Evolutionary conservation across 2,888 invertebrate genomes (phyloP).

Genomic region (Sphecodes monilicornis): DNA sequence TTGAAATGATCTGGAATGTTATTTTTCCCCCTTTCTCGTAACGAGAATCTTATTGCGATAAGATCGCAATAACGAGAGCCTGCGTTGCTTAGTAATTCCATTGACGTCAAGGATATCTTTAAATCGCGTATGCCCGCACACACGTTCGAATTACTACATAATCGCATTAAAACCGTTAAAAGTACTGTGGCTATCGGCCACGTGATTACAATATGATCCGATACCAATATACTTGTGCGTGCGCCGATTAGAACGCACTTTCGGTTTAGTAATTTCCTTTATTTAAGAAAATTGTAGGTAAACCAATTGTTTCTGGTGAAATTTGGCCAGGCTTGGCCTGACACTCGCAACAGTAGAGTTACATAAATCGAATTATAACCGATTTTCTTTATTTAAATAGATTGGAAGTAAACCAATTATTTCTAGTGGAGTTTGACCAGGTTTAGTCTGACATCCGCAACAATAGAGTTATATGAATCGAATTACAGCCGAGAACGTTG

Average conservation of each 20-base stretch:
- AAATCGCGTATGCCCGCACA: neutral
- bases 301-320: slow-evolving; percentile 36
- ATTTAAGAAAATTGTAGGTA: slow-evolving; percentile 45
- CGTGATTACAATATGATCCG: slow-evolving; percentile 66
- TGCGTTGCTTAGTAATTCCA: slow-evolving; percentile 21
- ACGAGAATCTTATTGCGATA: slow-evolving; percentile 24
- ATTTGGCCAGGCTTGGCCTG: neutral
- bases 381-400: slow-evolving; percentile 43
- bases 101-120: slow-evolving; percentile 9
- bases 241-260: slow-evolving; percentile 55
- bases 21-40: neutral
- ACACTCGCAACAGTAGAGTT: neutral
- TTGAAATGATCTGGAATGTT: slow-evolving; percentile 34
- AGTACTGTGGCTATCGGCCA: slow-evolving; percentile 49
- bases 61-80: neutral
- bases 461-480: neutral
- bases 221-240: slow-evolving; percentile 20
- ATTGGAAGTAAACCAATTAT: slow-evolving; percentile 51
- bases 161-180: slow-evolving; percentile 29
- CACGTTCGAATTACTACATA: neutral
- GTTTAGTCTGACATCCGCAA: neutral
- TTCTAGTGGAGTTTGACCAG: slow-evolving; percentile 6
- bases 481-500: neutral
- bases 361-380: neutral
- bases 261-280: slow-evolving; percentile 56